Evolutionary conservation across 2,113 vertebrate species (phyloP).

Genomic region (Collichthys lucidus): DNA sequence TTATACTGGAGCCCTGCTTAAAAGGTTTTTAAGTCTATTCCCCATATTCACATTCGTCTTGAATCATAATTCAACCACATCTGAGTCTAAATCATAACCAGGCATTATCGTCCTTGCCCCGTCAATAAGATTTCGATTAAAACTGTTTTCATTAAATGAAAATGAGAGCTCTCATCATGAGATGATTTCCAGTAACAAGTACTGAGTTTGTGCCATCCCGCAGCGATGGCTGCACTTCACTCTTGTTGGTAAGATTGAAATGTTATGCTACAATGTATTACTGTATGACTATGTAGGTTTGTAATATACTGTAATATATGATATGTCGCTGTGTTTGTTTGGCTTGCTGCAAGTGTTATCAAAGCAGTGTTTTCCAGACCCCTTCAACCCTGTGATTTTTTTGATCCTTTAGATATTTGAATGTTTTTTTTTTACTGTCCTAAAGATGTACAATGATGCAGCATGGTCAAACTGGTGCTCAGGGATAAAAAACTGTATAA

Average conservation of each 20-base stretch:
- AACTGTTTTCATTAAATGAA: conserved; percentile 16
- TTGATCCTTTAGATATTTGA: background rate
- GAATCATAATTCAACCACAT: background rate
- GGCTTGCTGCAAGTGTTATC: background rate
- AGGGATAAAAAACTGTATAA: background rate
- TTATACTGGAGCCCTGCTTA: background rate
- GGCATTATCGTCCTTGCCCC: background rate
- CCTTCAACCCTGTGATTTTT: no score
- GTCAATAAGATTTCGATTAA: conserved; percentile 17
- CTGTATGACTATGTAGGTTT: background rate
- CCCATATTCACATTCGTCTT: conserved; percentile 5
- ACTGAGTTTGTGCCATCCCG: background rate
- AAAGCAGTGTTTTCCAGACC: background rate
- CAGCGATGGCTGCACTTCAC: background rate
- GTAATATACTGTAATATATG: background rate
- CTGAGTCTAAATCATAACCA: background rate
- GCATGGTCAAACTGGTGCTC: background rate
- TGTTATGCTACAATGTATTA: background rate
- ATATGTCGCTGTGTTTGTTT: background rate
- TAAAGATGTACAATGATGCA: background rate
- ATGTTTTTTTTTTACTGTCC: background rate
- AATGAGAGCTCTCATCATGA: background rate
- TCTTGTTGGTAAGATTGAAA: background rate
- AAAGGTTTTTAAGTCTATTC: conserved; percentile 2
- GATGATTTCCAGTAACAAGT: background rate